phyloP scores from a whole-genome alignment of 2,888 invertebrate genomes.

The Thereva unica region DNA sequence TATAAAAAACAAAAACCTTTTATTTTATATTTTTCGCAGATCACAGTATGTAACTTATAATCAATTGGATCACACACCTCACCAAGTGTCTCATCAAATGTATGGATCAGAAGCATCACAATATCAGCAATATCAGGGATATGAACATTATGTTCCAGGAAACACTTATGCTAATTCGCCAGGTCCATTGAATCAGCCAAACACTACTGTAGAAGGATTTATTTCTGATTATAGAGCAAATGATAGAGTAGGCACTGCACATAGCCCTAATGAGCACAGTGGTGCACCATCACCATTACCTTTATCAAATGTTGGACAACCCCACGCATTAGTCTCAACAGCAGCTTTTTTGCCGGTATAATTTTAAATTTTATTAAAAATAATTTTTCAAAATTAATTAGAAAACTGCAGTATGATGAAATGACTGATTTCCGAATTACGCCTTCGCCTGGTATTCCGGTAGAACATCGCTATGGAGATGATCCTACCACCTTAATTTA shows the following conservation, averaged over 20 bases:
- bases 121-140: conserved; percentile 62
- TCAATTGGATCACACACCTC: conserved; percentile 47
- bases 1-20: neutral
- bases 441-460: conserved; percentile 65
- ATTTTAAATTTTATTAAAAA: conserved; percentile 5
- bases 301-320: conserved; percentile 55
- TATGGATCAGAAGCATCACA: conserved; percentile 48
- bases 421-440: conserved; percentile 64
- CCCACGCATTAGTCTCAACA: conserved; percentile 46
- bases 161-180: conserved; percentile 58
- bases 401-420: conserved; percentile 54
- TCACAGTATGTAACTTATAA: conserved; percentile 60
- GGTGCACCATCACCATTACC: conserved; percentile 63
- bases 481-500: conserved; percentile 64
- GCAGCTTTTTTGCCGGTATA: conserved; percentile 64
- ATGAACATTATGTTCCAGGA: conserved; percentile 61
- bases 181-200: conserved; percentile 42
- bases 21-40: conserved; percentile 39
- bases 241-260: conserved; percentile 60
- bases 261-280: conserved; percentile 64
- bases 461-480: conserved; percentile 68
- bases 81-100: conserved; percentile 44
- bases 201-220: conserved; percentile 50
- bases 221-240: conserved; percentile 55
- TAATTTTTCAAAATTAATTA: neutral